Percentiles rank a stretch among this genome's conserved stretches.
Evolutionary conservation across 2,888 invertebrate species (phyloP).

Genomic region (Drosophila paracracens): DNA sequence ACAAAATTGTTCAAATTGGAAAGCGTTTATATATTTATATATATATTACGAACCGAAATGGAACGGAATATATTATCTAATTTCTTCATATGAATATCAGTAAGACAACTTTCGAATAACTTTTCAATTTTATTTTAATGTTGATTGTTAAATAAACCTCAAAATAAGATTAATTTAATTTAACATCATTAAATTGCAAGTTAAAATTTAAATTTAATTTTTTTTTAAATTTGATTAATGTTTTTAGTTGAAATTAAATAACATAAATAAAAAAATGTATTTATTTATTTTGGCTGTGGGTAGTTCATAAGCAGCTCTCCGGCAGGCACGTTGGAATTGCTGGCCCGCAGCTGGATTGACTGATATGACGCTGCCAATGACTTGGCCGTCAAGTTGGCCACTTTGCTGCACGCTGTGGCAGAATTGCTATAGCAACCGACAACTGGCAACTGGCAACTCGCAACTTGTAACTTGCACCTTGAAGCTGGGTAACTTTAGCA

Average conservation of each 20-base stretch:
- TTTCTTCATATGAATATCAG: neutral
- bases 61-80: neutral
- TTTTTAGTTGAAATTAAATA: neutral
- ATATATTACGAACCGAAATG: neutral
- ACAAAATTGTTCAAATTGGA: neutral
- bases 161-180: neutral
- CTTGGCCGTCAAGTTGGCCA: slow-evolving; percentile 42
- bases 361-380: slow-evolving; percentile 54
- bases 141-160: neutral
- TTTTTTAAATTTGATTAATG: neutral
- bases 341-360: slow-evolving; percentile 33
- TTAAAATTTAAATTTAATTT: rapidly evolving
- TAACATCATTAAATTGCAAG: neutral
- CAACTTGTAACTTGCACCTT: slow-evolving; percentile 7
- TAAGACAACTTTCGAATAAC: neutral
- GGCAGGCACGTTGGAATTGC: slow-evolving; percentile 11
- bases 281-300: neutral
- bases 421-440: slow-evolving; percentile 68
- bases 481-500: slow-evolving; percentile 45
- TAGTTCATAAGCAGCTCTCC: slow-evolving; percentile 17
- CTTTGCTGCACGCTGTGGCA: slow-evolving; percentile 57
- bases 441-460: slow-evolving; percentile 6
- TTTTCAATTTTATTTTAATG: neutral
- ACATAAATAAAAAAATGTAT: neutral
- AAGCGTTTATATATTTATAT: neutral